Evolutionary conservation across 37 sponge, comb jelly and placozoan species (phyloP), one percentile per base, ranked within the genome.

Genomic region (Ianthella basta): DNA sequence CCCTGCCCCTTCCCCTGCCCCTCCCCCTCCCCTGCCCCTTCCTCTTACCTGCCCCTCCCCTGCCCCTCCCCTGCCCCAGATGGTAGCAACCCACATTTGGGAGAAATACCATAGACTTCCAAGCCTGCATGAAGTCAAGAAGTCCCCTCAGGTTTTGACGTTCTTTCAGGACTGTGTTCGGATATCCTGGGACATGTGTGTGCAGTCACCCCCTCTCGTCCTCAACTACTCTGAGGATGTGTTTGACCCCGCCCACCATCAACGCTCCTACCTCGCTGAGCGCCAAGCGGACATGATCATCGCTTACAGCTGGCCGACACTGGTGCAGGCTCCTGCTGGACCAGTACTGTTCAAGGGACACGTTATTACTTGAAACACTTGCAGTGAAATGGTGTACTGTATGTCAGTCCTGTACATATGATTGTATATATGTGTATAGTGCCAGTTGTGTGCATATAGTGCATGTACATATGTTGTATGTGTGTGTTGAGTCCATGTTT

Each of bases 171-270:
- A 92, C 53, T 92, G 90, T 73, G 73, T 61, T 12, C 56, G 61
- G 40, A 57, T 92, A 15, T 50, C 78, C 27, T 92, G 93, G 93
- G 90, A 86, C 30, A 79, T 92, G 34, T 72, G 72, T 55, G 78
- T 92, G n/a, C 93, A 92, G 69, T 67, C 80, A 0, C 89, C 89
- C 4, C 87, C 84, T 33, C 86, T 92, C 89, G 35, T 61, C 24
- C 63, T 89, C 82, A 87, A 84, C 54, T 86, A 37, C 18, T 79
- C 55, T 6, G 87, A 87, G 24, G 83, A 20, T 16, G 79, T 55
- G 35, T 92, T 84, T 65, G 60, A 72, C 59, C 38, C 64, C 60
- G 89, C 89, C 54, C 56, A 64, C 4, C 93, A 92, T 50, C 64
- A 25, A 0, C 67, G 90, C 4, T 84, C 87, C 78, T 86, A 82